Evolutionary conservation across 2,113 vertebrate species (phyloP).

Genomic region (Gnathonemus echidnorhynchus): DNA sequence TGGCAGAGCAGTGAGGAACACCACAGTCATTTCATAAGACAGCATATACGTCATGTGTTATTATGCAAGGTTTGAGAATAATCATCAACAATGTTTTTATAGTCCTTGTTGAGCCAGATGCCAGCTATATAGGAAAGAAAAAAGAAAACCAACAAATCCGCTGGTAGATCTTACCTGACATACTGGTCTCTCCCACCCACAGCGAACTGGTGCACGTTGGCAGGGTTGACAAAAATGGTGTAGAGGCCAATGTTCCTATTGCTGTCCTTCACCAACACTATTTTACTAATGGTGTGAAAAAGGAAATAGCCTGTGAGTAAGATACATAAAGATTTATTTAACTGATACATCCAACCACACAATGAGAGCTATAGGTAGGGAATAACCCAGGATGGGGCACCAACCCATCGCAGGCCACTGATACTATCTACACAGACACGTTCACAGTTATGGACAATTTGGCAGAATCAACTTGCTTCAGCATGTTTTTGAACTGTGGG

Average conservation of each 20-base stretch:
- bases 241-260: conserved; percentile 93
- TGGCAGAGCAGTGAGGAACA: not conserved
- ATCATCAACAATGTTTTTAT: not conserved
- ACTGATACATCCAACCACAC: not conserved
- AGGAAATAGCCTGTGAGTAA: not conserved
- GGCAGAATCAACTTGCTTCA: not conserved
- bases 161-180: conserved; percentile 65
- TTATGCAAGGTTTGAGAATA: not conserved
- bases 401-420: not conserved
- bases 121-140: not conserved
- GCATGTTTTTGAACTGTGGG: not conserved
- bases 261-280: conserved; percentile 89
- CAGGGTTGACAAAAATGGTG: conserved; percentile 89
- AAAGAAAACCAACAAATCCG: not conserved
- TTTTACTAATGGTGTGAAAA: conserved; percentile 64
- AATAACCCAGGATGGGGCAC: not conserved
- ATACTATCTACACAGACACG: not conserved
- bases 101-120: not conserved
- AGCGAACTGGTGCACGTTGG: conserved; percentile 86
- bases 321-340: not conserved
- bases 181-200: conserved; percentile 92
- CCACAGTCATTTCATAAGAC: not conserved
- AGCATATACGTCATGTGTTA: not conserved
- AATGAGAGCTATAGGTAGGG: not conserved
- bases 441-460: not conserved